A percentile compares a stretch with the other conserved stretches of the same genome.
Conservation (phyloP, 64 coral and sea anemone genomes). For the Actinia tenebrosa region DNA sequence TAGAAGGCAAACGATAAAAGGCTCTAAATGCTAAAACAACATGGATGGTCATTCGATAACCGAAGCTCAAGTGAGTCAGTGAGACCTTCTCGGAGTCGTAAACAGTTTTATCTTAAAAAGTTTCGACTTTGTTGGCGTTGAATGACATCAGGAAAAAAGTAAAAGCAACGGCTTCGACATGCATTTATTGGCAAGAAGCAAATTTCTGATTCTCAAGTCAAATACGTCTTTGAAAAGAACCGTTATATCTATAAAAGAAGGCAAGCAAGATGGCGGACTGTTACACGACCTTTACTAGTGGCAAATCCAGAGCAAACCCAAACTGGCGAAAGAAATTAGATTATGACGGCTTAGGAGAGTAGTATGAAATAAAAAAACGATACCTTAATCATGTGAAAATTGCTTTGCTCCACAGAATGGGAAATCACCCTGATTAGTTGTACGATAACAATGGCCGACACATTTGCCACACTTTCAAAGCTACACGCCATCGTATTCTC, state of each 20-base stretch:
- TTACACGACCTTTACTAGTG: neutral
- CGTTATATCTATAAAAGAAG: neutral
- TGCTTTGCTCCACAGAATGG: neutral
- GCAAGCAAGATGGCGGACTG: neutral
- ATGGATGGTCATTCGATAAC: slow-evolving; percentile 2
- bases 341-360: neutral
- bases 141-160: neutral
- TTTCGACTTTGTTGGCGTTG: neutral
- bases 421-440: neutral
- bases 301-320: neutral
- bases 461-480: neutral
- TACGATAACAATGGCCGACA: neutral
- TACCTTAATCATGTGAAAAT: neutral
- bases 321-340: neutral
- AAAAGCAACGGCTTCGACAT: neutral
- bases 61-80: neutral
- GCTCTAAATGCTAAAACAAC: slow-evolving; percentile 12
- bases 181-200: neutral
- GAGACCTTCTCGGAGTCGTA: neutral
- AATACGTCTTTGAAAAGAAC: neutral
- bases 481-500: neutral
- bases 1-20: neutral
- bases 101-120: slow-evolving; percentile 13
- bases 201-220: neutral
- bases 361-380: neutral